These are phyloP conservation scores for Recurvirostra avosetta DNA, from an alignment of 2,113 vertebrate species.

Conservation along the genomic window DNA sequence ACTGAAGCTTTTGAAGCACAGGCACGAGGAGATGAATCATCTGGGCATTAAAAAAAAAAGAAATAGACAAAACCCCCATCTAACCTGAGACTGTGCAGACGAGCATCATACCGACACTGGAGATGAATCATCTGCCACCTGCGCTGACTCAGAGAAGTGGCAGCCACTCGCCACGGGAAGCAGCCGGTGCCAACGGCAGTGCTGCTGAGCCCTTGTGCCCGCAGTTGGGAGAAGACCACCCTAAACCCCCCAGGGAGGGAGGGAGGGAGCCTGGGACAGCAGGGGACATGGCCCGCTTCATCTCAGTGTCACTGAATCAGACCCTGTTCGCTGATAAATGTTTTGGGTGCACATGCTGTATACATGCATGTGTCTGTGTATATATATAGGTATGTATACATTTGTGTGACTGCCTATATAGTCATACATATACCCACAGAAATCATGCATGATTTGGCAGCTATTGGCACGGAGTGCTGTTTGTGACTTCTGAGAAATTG, in stretches of 20 bases:
- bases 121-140: conserved; percentile 68
- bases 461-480: neutral
- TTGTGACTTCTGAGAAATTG: neutral
- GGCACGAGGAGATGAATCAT: conserved; percentile 54
- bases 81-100: conserved; percentile 33
- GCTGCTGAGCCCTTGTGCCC: neutral
- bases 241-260: neutral
- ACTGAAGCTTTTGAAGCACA: conserved; percentile 25
- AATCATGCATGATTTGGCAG: accelerated
- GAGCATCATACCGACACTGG: conserved; percentile 10
- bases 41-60: neutral
- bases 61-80: neutral
- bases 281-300: accelerated
- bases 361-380: accelerated
- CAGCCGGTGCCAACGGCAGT: neutral
- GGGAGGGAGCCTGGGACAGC: neutral
- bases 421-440: accelerated
- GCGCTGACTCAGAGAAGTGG: conserved; percentile 44
- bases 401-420: neutral
- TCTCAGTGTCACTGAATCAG: neutral
- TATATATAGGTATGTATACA: accelerated
- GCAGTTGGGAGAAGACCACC: accelerated
- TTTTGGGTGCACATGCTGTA: neutral
- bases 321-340: accelerated
- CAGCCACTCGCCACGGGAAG: neutral